Evolutionary conservation across 2,888 invertebrate genomes (phyloP), one percentile per base, ranked within the genome.

Genomic region (Coleophora flavipennella): DNA sequence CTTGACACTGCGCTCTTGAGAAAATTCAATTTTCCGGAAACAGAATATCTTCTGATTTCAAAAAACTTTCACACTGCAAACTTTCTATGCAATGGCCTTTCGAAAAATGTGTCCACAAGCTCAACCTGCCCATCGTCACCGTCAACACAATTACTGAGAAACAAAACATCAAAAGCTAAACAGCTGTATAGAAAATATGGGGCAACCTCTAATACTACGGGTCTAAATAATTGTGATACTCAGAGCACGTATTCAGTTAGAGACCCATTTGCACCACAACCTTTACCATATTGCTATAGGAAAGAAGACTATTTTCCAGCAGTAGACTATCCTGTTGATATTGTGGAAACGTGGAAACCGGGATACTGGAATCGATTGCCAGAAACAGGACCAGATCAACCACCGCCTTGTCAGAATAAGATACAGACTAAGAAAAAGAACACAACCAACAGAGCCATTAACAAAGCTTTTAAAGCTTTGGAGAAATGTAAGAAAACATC

Each of bases 291-390:
- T 13, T 53, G 46, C 31, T 53, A 58, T 11, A 43, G 46, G 14
- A 53, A 60, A 38, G 36, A 53, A 28, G 51, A 48, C 8, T 40
- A 46, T 12, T 81, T 77, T 52, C 78, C 79, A 13, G 73, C 76
- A 45, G 67, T 77, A 2, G 67, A 75, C 46, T 80, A 77, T 53
- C 80, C 80, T 9, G 45, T 71, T 7, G 61, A 54, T 33, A 58
- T 58, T 33, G 56, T 55, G 37, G 79, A 79, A 13, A 63, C 62
- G 4, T 76, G 75, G 78, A 48, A 42, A 12, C 66, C 69, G 2
- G 63, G 57, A 36, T 74, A 63, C 46, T 71, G 72, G 68, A 63
- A 62, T 40, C 48, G 50, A 25, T 42, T 56, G 26, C 44, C 54
- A 2, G 13, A 31, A 2, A 10, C 29, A 25, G 28, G 36, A 31